Conservation (phyloP, 2,797 vertebrate genomes). For the Argya squamiceps region DNA sequence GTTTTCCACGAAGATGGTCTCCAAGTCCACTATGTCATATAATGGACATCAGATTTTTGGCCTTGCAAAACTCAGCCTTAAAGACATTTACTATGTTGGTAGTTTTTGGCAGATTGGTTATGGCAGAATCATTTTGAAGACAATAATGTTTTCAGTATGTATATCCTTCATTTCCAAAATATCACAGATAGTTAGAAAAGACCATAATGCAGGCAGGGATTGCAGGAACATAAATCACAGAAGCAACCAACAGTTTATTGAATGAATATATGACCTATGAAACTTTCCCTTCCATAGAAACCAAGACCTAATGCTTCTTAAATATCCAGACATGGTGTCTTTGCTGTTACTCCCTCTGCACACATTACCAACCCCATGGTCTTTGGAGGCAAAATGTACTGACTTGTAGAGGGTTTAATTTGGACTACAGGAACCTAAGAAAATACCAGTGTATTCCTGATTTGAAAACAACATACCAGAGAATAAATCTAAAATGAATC, state of each 20-base stretch:
- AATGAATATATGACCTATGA: slow-evolving; percentile 2
- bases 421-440: background rate
- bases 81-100: slow-evolving; percentile 35
- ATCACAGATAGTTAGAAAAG: slow-evolving; percentile 20
- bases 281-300: background rate
- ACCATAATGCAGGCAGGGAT: background rate
- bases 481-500: slow-evolving; percentile 11
- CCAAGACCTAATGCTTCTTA: background rate
- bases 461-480: background rate
- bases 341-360: slow-evolving; percentile 8
- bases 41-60: slow-evolving; percentile 65
- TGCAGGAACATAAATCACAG: slow-evolving; percentile 33
- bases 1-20: slow-evolving; percentile 5
- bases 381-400: background rate
- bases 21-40: slow-evolving; percentile 48
- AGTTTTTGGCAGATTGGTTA: slow-evolving; percentile 41
- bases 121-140: slow-evolving; percentile 39
- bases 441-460: background rate
- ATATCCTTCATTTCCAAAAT: slow-evolving; percentile 14
- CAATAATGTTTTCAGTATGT: slow-evolving; percentile 58
- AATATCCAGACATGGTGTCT: background rate
- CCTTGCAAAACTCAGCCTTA: slow-evolving; percentile 3
- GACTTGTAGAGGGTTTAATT: background rate
- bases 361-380: background rate
- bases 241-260: slow-evolving; percentile 2